These are phyloP conservation scores for Diogma glabrata DNA, from an alignment of 2,888 invertebrate species.

Conservation along the genomic window DNA sequence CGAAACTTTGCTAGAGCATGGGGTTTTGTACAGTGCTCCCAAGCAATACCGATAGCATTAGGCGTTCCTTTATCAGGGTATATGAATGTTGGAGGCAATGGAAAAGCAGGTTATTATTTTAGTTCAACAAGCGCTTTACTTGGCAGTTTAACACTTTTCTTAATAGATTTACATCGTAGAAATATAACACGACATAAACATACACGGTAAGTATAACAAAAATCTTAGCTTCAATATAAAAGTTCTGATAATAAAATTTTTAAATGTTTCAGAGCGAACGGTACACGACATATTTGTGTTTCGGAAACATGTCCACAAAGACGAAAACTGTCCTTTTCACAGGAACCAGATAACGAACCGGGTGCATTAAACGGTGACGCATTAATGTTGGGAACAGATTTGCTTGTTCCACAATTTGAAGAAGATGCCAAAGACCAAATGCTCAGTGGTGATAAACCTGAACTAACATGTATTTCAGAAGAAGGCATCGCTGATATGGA, in stretches of 20 bases:
- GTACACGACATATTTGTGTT: conserved; percentile 43
- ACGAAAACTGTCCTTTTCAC: conserved; percentile 44
- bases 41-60: conserved; percentile 72
- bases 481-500: conserved; percentile 76
- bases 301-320: conserved; percentile 45
- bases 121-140: conserved; percentile 67
- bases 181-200: conserved; percentile 60
- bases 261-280: conserved; percentile 40
- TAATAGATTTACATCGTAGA: conserved; percentile 66
- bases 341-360: conserved; percentile 44
- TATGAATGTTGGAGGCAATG: conserved; percentile 65
- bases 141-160: conserved; percentile 64
- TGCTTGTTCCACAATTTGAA: conserved; percentile 38
- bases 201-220: conserved; percentile 31
- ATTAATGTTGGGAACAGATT: conserved; percentile 40
- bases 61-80: conserved; percentile 68
- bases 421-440: conserved; percentile 32
- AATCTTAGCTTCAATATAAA: not conserved
- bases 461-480: conserved; percentile 74
- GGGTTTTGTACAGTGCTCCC: conserved; percentile 81
- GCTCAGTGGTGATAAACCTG: conserved; percentile 49
- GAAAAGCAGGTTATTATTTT: conserved; percentile 73
- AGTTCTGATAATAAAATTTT: not conserved
- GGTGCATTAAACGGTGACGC: conserved; percentile 37
- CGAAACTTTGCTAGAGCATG: conserved; percentile 78